Conservation (phyloP, 2,888 invertebrate genomes). For the Alcis repandata region DNA sequence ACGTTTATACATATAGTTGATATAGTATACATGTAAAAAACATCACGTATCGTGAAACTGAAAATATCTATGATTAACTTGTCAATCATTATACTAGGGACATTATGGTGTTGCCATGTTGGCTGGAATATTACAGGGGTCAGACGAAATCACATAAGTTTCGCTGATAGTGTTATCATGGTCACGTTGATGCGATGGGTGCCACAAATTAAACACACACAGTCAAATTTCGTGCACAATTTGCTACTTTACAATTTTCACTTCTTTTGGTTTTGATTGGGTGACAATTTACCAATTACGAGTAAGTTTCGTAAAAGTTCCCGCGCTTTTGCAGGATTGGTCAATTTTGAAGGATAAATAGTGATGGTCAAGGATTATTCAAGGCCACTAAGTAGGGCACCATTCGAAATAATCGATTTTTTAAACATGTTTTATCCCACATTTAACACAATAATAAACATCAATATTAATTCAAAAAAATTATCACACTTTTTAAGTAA, state of each 20-base stretch:
- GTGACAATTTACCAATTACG: not conserved
- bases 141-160: slow-evolving; percentile 7
- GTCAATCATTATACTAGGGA: not conserved
- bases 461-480: no score
- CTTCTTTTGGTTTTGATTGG: not conserved
- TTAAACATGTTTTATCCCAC: not conserved
- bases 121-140: slow-evolving; percentile 12
- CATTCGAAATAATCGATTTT: not conserved
- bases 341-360: not conserved
- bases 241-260: not conserved
- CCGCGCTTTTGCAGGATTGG: not conserved
- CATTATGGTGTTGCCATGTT: not conserved
- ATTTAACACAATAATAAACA: no score
- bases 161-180: slow-evolving; percentile 5
- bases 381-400: not conserved
- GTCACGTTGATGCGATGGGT: slow-evolving; percentile 2
- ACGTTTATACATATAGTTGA: slow-evolving; percentile 6
- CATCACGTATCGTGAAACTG: not conserved
- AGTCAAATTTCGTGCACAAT: not conserved
- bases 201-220: not conserved
- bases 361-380: not conserved
- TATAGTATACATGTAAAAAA: no score
- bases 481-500: no score
- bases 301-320: not conserved
- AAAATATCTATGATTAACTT: not conserved